A percentile compares a stretch with the other conserved stretches of the same genome.
Conservation (phyloP, 2,888 invertebrate species). For the Drosophila nr. fundita region DNA sequence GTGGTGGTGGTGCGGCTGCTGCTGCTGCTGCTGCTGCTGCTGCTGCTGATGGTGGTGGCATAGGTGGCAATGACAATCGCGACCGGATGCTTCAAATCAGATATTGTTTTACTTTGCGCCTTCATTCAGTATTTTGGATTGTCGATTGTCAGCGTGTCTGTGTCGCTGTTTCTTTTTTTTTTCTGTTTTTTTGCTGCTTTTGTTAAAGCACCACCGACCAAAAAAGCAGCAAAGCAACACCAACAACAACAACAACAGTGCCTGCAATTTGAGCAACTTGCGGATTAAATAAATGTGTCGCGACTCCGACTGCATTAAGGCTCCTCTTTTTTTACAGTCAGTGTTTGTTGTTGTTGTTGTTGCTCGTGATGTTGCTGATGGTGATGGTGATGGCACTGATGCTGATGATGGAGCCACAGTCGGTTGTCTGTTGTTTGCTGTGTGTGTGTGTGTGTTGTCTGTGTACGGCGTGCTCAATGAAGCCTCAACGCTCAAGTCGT, state of each 20-base stretch:
- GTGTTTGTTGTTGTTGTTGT: constrained; percentile 24
- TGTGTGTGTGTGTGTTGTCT: background rate
- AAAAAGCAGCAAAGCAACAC: constrained; percentile 18
- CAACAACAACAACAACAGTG: constrained; percentile 45
- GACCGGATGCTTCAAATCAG: constrained; percentile 85
- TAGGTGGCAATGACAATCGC: constrained; percentile 84
- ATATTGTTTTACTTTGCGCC: constrained; percentile 82
- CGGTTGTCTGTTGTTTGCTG: background rate
- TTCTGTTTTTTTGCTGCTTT: constrained; percentile 35
- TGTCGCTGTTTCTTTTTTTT: constrained; percentile 50
- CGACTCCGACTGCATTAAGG: constrained; percentile 59
- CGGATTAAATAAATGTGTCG: constrained; percentile 76
- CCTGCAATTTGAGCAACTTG: constrained; percentile 71
- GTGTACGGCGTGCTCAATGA: constrained; percentile 48
- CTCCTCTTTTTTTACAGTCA: constrained; percentile 41
- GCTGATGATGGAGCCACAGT: constrained; percentile 30
- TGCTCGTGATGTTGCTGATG: constrained; percentile 32
- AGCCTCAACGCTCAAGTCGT: constrained; percentile 26
- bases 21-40: constrained; percentile 60
- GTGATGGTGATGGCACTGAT: constrained; percentile 10
- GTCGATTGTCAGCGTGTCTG: constrained; percentile 76
- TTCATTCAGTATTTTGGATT: constrained; percentile 75
- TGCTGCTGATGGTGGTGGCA: constrained; percentile 54
- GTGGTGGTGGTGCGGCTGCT: constrained; percentile 35
- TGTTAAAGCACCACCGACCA: constrained; percentile 47